Percentiles rank a stretch among this genome's conserved stretches.
Evolutionary conservation across 2,888 invertebrate genomes (phyloP).

Genomic region (Macaria liturata): DNA sequence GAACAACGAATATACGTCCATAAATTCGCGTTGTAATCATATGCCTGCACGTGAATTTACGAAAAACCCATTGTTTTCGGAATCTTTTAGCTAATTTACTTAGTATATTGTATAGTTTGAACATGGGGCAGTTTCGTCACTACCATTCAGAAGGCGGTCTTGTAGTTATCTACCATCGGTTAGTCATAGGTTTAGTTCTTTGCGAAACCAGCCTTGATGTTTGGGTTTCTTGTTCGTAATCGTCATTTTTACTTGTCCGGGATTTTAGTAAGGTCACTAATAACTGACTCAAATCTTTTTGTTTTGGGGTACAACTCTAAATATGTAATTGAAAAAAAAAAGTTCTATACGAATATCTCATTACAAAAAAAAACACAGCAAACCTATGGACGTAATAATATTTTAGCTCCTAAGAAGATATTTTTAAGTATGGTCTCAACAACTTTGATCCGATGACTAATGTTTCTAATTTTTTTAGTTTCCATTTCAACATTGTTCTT

Average conservation of each 20-base stretch:
- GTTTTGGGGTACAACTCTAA: too few species aligned
- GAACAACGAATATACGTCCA: conserved; percentile 11
- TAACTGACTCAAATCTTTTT: too few species aligned
- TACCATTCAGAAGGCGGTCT: conserved; percentile 19
- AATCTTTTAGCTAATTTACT: conserved; percentile 10
- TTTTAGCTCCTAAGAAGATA: too few species aligned
- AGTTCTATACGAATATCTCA: too few species aligned
- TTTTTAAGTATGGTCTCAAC: too few species aligned
- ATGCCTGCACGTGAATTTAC: conserved; percentile 19
- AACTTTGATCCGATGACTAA: conserved; percentile 4
- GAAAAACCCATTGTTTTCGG: conserved; percentile 22
- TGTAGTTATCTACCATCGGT: conserved; percentile 19
- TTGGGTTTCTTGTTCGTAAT: conserved; percentile 4
- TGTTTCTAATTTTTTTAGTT: conserved; percentile 30
- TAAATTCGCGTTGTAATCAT: conserved; percentile 20
- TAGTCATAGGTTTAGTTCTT: conserved; percentile 8
- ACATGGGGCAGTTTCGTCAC: conserved; percentile 17
- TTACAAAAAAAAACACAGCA: too few species aligned
- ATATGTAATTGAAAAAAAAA: too few species aligned
- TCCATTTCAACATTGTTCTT: conserved; percentile 23
- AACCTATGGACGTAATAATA: too few species aligned
- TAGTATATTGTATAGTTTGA: neutral
- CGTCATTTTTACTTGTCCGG: conserved; percentile 1
- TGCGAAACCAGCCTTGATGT: conserved; percentile 16
- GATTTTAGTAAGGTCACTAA: too few species aligned